These are phyloP conservation scores for Podilymbus podiceps DNA, from an alignment of 2,113 vertebrate species.

Conservation along the genomic window DNA sequence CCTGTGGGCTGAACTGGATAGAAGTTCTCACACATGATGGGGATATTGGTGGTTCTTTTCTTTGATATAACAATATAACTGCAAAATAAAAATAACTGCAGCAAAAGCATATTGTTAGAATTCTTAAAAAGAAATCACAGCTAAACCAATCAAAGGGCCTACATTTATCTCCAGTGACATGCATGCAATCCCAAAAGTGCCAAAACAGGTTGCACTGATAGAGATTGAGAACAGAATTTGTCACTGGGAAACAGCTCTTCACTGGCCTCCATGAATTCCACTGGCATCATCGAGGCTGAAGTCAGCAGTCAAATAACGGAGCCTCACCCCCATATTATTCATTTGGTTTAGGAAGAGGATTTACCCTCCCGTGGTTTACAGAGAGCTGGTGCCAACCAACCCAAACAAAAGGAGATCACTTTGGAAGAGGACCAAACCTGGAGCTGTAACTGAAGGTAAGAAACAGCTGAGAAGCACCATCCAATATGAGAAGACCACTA, in stretches of 20 bases:
- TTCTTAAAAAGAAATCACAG: background rate
- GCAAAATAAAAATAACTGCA: too few species aligned
- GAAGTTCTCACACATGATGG: background rate
- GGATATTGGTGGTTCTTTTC: background rate
- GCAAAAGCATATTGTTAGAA: background rate
- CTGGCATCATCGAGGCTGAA: background rate
- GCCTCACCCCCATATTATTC: background rate
- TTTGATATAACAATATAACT: background rate
- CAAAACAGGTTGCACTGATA: background rate
- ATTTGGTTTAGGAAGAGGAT: background rate
- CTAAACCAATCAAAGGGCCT: background rate
- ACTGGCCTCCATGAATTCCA: background rate
- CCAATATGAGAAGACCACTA: background rate
- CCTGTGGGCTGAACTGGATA: background rate
- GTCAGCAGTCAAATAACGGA: background rate
- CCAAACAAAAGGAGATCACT: background rate
- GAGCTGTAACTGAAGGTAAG: background rate
- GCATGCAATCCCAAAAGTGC: background rate
- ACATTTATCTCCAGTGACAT: background rate
- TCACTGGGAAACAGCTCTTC: background rate
- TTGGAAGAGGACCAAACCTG: background rate
- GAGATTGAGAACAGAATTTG: background rate
- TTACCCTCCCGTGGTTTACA: background rate
- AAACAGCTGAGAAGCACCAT: background rate
- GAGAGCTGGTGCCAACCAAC: background rate